Evolutionary conservation across 2,113 vertebrate species (phyloP), one percentile per base, ranked within the genome.

Genomic region (Emydocephalus ijimae): DNA sequence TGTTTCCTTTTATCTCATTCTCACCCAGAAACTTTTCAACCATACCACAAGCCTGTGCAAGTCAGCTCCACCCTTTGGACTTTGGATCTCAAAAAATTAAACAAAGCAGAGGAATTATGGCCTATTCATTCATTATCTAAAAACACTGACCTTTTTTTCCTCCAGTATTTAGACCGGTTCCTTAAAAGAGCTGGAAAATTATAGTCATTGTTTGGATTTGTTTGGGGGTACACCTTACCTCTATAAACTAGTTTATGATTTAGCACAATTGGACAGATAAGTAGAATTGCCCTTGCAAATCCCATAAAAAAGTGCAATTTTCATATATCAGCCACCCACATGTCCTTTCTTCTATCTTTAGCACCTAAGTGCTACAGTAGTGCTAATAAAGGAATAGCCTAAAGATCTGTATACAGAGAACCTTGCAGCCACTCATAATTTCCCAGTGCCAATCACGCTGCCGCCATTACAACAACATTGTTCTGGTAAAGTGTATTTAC

Each of bases 1-100:
- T 23, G 55, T 29, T 89, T 85, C 39, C 81, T 85, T 85, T 85
- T 18, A 85, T 89, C 43, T 15, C 4, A 43, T 92, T 89, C 61
- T 74, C 20, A 21, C 39, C n/a, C 29, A 59, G 88, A 85, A 45
- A 56, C 43, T 11, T 59, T 59, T 48, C 85, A 89, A 59, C 69
- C 88, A 89, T 50, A 85, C 92, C 69, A 89, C 23, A 85, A 85
- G 69, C 88, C 54, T 92, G 92, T 61, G 23, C 54, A 59, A 48
- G 45, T 69, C 10, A 85, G 91, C 39, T 57, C 18, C 48, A 81
- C 74, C 74, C 74, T 81, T 81, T 81, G 74, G 18, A 81, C 74
- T 81, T 81, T 81, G 74, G 18, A 43, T 43, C 74, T 81, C 1
- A 2, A 81, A 81, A 43, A 81, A 81, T 81, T 21, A 81, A 81